Conservation (phyloP, 2,113 vertebrate species). For the Pelodiscus sinensis region DNA sequence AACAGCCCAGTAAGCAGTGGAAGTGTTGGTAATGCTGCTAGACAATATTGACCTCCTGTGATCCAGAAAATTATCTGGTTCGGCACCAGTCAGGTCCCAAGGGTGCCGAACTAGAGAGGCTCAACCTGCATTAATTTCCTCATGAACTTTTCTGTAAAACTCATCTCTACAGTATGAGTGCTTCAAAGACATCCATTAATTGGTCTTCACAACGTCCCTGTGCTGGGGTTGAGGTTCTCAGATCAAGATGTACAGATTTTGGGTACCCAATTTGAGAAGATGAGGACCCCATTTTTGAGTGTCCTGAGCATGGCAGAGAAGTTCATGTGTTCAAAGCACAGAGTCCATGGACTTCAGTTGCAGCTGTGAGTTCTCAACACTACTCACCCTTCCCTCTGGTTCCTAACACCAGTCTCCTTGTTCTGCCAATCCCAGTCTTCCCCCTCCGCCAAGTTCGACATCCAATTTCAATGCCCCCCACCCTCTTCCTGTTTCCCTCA, state of each 20-base stretch:
- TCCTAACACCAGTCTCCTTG: not conserved
- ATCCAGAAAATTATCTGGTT: too few relatives aligned
- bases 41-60: too few relatives aligned
- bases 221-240: not conserved
- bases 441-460: not conserved
- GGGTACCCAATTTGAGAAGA: not conserved
- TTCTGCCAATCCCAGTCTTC: not conserved
- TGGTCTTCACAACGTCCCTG: not conserved
- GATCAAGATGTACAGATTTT: not conserved
- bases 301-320: not conserved
- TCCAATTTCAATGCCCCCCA: not conserved
- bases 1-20: too few relatives aligned
- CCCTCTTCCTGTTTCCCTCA: not conserved
- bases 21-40: too few relatives aligned
- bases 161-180: not conserved
- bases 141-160: not conserved
- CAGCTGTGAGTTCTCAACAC: not conserved
- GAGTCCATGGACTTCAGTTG: not conserved
- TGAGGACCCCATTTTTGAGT: not conserved
- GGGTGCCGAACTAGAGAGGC: too few relatives aligned
- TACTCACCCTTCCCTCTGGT: not conserved
- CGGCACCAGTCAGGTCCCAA: too few relatives aligned
- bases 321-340: not conserved
- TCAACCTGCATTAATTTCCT: not conserved
- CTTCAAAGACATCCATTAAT: not conserved